Conservation (phyloP, 2,888 invertebrate genomes). For the Volucella inflata region DNA sequence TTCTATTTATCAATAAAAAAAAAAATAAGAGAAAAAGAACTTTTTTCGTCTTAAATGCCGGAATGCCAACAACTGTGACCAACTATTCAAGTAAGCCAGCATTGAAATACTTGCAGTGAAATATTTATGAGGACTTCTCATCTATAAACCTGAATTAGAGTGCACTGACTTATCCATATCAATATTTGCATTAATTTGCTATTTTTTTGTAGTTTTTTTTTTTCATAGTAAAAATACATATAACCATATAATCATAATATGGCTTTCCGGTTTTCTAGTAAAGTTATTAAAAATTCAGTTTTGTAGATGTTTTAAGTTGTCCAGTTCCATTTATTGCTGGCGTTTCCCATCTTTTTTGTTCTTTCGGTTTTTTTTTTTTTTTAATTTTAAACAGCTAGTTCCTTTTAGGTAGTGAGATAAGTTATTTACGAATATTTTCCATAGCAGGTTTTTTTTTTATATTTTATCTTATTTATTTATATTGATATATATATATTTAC, state of each 20-base stretch:
- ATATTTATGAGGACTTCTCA: background rate
- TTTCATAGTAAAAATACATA: background rate
- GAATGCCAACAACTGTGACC: conserved; percentile 5
- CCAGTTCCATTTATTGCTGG: conserved; percentile 30
- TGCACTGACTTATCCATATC: conserved; percentile 44
- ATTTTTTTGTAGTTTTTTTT: no score
- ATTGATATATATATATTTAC: no score
- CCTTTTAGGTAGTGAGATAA: conserved; percentile 4
- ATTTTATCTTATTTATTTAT: background rate
- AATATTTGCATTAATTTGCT: conserved; percentile 15
- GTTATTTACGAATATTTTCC: background rate
- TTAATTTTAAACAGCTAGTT: conserved; percentile 10
- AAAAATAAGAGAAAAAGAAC: no score
- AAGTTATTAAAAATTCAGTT: conserved; percentile 15
- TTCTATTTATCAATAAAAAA: no score
- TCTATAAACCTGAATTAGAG: conserved; percentile 24
- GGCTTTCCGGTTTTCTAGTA: conserved; percentile 25
- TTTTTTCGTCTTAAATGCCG: background rate
- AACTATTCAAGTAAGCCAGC: background rate
- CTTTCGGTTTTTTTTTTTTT: background rate
- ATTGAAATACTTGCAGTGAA: conserved; percentile 8
- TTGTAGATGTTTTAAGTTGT: conserved; percentile 12
- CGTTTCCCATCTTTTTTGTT: conserved; percentile 2
- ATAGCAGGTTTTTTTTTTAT: background rate
- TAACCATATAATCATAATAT: conserved; percentile 7